Conservation (phyloP, 2,797 vertebrate species). For the Protosalanx chinensis region DNA sequence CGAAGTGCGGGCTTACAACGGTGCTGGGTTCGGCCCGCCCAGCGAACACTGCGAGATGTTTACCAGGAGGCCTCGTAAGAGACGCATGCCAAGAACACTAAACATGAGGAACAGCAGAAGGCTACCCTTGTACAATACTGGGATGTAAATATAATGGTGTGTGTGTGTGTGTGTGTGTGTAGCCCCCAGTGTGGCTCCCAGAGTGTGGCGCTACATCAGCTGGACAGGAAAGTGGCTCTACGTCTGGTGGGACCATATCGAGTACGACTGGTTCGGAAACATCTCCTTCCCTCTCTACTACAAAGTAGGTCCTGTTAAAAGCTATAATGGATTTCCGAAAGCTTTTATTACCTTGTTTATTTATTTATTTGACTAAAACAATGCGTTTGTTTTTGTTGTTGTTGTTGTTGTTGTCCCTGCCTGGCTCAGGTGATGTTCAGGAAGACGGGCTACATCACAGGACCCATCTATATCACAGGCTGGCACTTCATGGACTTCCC, state of each 20-base stretch:
- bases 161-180: constrained; percentile 32
- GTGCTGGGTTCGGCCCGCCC: constrained; percentile 89
- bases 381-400: neutral
- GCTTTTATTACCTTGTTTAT: no score
- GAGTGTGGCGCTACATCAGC: constrained; percentile 82
- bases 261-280: constrained; percentile 81
- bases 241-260: constrained; percentile 95
- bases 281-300: constrained; percentile 94
- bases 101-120: neutral
- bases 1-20: constrained; percentile 91
- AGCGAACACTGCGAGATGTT: constrained; percentile 82
- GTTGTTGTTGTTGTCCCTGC: neutral
- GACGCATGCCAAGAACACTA: neutral
- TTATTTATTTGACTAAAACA: neutral
- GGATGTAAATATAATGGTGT: neutral
- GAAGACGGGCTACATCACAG: constrained; percentile 89
- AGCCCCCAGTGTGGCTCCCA: constrained; percentile 90
- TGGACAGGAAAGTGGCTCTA: constrained; percentile 80
- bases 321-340: no score
- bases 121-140: no score
- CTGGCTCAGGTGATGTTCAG: constrained; percentile 86
- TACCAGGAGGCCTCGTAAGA: constrained; percentile 93
- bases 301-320: constrained; percentile 73
- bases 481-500: constrained; percentile 95
- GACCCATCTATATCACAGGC: constrained; percentile 89